Evolutionary conservation across 2,113 vertebrate genomes (phyloP).

Genomic region (Ophiodon elongatus): DNA sequence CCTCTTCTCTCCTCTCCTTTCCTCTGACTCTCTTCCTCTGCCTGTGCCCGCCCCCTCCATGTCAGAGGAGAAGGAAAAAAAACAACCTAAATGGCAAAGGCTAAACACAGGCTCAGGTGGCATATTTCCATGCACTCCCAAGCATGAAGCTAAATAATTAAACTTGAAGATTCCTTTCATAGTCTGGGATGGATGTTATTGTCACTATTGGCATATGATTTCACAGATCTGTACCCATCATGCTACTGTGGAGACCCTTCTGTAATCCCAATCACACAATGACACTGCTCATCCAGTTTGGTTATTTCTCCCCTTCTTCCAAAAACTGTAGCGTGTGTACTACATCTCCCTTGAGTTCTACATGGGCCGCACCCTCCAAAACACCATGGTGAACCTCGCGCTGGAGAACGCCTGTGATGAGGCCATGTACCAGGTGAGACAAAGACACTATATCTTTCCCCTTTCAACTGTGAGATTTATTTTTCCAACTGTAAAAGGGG

Average conservation of each 20-base stretch:
- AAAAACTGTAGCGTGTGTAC: conserved; percentile 81
- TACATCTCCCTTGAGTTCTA: conserved; percentile 87
- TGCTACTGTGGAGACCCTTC: background rate
- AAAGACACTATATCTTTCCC: background rate
- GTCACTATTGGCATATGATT: conserved; percentile 41
- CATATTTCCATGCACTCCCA: conserved; percentile 51
- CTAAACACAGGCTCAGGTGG: conserved; percentile 70
- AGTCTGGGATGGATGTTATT: background rate
- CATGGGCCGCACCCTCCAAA: conserved; percentile 85
- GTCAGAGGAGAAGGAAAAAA: conserved; percentile 19
- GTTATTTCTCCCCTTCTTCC: background rate
- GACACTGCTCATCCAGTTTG: background rate
- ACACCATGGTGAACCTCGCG: conserved; percentile 87
- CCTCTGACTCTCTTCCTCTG: conserved; percentile 32
- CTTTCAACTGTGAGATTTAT: background rate
- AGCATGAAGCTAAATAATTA: conserved; percentile 43
- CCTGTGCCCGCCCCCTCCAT: conserved; percentile 30
- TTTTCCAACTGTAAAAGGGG: background rate
- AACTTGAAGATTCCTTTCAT: conserved; percentile 39
- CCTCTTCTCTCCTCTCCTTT: conserved; percentile 9
- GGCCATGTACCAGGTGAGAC: conserved; percentile 83
- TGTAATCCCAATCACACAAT: background rate
- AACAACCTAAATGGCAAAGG: conserved; percentile 79
- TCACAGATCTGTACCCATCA: background rate
- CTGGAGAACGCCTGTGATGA: conserved; percentile 87